Base-by-base conservation (phyloP, 1,140 invertebrate species). In the Trissolcus basalis region DNA sequence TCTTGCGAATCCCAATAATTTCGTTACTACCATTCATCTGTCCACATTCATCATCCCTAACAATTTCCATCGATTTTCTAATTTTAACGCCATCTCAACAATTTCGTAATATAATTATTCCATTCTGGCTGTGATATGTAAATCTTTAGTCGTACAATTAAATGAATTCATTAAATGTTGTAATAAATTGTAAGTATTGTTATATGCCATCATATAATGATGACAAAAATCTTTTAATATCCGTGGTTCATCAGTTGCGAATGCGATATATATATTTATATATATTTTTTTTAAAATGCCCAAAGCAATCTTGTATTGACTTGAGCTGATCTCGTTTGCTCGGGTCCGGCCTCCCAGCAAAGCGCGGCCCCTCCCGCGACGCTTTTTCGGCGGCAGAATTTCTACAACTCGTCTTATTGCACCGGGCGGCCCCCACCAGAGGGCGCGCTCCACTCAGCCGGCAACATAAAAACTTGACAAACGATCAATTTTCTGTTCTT, bases 401-500 rank as follows among this genome's bases (percentile, higher is more conserved):
- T 81, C 72, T 77, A 61, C 59, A 72, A 79, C 75, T 81, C 76
- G 59, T 83, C 81, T 81, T 82, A 83, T 84, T 81, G 79, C 56
- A 68, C 53, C 33, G 44, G 33, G 32, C 53, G 13, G 45, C 39
- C 65, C 65, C 41, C 55, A 39, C 64, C 54, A 45, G 54, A 54
- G 65, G 56, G 55, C 65, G 39, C 61, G 64, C 54, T 53, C 68
- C 69, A 74, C 65, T 65, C 69, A 71, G 65, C 75, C 76, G 76
- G 72, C 79, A 82, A 83, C 80, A 85, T 86, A 83, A 86, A n/a
- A 85, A 85, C 83, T 85, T 86, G 85, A 87, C 83, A 85, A 86
- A 87, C 85, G 85, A 87, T 85, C 82, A 86, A 86, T 84, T 87
- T 87, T 87, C 83, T 83, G 80, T 81, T 85, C 83, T 86, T 86